Conservation (phyloP, 2,797 vertebrate genomes). For the Chrosomus eos region DNA sequence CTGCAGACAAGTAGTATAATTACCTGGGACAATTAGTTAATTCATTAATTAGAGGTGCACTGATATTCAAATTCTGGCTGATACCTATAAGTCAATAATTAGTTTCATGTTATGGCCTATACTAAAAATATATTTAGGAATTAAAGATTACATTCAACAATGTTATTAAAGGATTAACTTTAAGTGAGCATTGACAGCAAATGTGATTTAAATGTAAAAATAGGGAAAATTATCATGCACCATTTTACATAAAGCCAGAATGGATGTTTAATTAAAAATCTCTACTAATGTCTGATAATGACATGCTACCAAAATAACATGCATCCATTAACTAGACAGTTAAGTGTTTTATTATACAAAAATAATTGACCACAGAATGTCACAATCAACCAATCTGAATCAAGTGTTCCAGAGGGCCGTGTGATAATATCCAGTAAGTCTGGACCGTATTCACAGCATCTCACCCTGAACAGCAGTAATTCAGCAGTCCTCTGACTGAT, state of each 20-base stretch:
- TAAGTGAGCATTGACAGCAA: neutral
- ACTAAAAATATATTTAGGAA: no score
- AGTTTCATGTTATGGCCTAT: neutral
- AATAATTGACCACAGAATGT: neutral
- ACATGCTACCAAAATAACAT: neutral
- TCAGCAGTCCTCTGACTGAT: slow-evolving; percentile 29
- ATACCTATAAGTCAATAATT: neutral
- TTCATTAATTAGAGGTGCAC: neutral
- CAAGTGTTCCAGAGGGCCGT: neutral
- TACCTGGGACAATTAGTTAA: neutral
- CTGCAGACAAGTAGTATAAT: neutral
- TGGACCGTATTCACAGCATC: neutral
- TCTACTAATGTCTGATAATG: neutral
- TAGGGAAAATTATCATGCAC: neutral
- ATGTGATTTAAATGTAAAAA: neutral
- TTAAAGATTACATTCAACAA: no score
- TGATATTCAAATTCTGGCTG: neutral
- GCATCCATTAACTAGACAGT: neutral
- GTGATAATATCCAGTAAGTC: neutral
- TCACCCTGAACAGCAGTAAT: slow-evolving; percentile 34
- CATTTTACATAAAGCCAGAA: neutral
- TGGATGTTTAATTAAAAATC: neutral
- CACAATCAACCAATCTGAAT: neutral
- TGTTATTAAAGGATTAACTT: neutral
- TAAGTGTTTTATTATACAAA: neutral